Evolutionary conservation across 2,113 vertebrate genomes (phyloP).

Genomic region (Perccottus glenii): DNA sequence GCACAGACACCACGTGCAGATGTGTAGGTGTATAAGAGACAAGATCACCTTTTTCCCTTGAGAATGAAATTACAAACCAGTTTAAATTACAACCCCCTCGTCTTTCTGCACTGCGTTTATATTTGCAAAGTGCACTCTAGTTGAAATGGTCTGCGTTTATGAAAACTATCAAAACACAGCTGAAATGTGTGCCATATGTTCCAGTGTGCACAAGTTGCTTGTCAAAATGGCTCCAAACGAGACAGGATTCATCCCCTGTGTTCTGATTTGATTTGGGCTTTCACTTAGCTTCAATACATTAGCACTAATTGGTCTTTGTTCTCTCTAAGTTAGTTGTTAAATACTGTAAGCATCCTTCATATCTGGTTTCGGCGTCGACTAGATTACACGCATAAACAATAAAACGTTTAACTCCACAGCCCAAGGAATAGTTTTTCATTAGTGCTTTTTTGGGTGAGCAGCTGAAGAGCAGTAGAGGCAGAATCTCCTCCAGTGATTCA

Average conservation of each 20-base stretch:
- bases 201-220: conserved; percentile 61
- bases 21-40: conserved; percentile 45
- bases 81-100: too few relatives aligned
- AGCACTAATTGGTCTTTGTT: conserved; percentile 53
- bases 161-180: too few relatives aligned
- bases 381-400: conserved; percentile 21
- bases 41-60: conserved; percentile 51
- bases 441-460: conserved; percentile 39
- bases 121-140: conserved; percentile 64
- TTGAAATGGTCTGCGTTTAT: conserved; percentile 66
- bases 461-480: conserved; percentile 40
- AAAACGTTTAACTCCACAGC: conserved; percentile 13
- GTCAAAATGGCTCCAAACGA: conserved; percentile 57
- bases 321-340: conserved; percentile 25
- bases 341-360: conserved; percentile 27
- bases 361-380: conserved; percentile 26
- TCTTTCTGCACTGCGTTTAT: conserved; percentile 62
- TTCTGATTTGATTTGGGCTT: conserved; percentile 59
- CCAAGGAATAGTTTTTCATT: conserved; percentile 17
- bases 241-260: conserved; percentile 45
- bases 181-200: conserved; percentile 75
- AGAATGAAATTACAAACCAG: conserved; percentile 61
- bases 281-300: conserved; percentile 59
- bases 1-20: conserved; percentile 36
- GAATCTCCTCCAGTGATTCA: conserved; percentile 56